These are phyloP conservation scores for Heliconius himera DNA, from an alignment of 1,140 invertebrate species.

Conservation along the genomic window DNA sequence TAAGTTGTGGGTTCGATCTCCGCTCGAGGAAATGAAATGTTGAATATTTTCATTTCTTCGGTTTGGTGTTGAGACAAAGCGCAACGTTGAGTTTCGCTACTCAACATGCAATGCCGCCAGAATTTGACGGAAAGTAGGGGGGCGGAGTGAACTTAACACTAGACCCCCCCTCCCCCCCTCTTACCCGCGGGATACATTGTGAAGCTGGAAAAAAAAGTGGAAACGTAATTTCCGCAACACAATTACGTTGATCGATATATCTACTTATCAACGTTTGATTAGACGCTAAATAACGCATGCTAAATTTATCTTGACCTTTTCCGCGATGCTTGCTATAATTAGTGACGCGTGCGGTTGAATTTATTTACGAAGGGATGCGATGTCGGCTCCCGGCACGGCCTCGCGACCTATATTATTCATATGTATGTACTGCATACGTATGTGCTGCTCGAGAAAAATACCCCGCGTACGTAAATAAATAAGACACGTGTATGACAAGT, in stretches of 20 bases:
- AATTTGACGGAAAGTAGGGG: too few relatives aligned
- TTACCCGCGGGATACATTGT: too few relatives aligned
- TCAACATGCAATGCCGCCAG: too few relatives aligned
- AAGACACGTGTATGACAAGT: background rate
- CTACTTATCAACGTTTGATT: constrained; percentile 26
- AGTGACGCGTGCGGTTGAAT: constrained; percentile 56
- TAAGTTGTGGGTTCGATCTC: too few relatives aligned
- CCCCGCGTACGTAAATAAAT: background rate
- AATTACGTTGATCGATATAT: background rate
- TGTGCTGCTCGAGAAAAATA: constrained; percentile 36
- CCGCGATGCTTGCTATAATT: constrained; percentile 53
- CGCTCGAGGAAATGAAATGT: too few relatives aligned
- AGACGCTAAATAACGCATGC: constrained; percentile 30
- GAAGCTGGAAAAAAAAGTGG: too few relatives aligned
- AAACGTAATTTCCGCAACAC: background rate
- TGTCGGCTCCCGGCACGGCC: constrained; percentile 56
- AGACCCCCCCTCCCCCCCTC: too few relatives aligned
- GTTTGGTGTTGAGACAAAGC: too few relatives aligned
- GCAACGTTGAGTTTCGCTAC: too few relatives aligned
- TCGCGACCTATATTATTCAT: constrained; percentile 62
- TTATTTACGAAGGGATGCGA: constrained; percentile 64
- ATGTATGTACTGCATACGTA: constrained; percentile 25
- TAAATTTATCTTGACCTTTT: constrained; percentile 46
- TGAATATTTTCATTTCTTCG: too few relatives aligned
- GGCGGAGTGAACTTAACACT: too few relatives aligned